Percentiles rank a stretch among this genome's conserved stretches.
phyloP scores from a whole-genome alignment of 1,140 invertebrate species.

The Apis cerana region DNA sequence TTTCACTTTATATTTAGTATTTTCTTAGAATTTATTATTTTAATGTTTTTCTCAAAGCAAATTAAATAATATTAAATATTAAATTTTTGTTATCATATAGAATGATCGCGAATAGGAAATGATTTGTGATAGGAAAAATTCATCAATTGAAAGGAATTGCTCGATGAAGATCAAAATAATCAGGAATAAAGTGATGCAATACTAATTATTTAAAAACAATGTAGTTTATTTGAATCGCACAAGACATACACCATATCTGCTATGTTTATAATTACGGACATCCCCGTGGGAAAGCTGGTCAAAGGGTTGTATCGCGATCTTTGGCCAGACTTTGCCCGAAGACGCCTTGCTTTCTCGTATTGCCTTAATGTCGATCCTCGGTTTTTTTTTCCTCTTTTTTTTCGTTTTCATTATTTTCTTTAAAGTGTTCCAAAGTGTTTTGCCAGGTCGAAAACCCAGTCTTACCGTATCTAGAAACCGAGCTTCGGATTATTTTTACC shows the following conservation, averaged over 20 bases:
- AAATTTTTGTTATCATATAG: too few relatives aligned
- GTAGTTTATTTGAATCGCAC: slow-evolving; percentile 82
- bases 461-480: slow-evolving; percentile 61
- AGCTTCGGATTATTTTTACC: slow-evolving; percentile 78
- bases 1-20: too few relatives aligned
- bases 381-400: slow-evolving; percentile 34
- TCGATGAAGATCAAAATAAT: background rate
- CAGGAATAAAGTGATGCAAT: background rate
- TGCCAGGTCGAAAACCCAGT: slow-evolving; percentile 62
- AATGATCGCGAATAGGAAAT: too few relatives aligned
- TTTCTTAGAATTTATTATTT: too few relatives aligned
- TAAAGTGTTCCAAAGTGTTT: slow-evolving; percentile 64
- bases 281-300: slow-evolving; percentile 70
- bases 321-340: slow-evolving; percentile 71
- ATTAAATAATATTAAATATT: too few relatives aligned
- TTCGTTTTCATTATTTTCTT: background rate
- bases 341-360: slow-evolving; percentile 73
- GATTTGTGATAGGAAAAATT: too few relatives aligned
- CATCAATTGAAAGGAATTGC: too few relatives aligned
- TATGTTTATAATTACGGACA: slow-evolving; percentile 79
- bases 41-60: too few relatives aligned
- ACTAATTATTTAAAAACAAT: slow-evolving; percentile 80
- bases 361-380: slow-evolving; percentile 79
- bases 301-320: slow-evolving; percentile 67
- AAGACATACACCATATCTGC: slow-evolving; percentile 81